Evolutionary conservation across 2,888 invertebrate species (phyloP), one percentile per base, ranked within the genome.

Genomic region (Dicycla oo): DNA sequence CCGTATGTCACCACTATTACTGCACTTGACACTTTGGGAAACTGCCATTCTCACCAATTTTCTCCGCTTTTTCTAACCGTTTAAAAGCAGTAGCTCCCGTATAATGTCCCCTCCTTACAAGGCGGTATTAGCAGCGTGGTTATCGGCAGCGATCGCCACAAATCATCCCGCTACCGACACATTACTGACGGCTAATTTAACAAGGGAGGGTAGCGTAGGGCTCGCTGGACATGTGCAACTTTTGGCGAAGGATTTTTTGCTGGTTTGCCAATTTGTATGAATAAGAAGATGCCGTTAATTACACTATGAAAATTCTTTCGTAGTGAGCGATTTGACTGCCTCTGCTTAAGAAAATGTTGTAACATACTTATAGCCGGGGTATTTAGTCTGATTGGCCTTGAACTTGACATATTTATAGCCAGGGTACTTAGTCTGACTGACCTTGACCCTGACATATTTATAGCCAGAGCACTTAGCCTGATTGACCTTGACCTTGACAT

Each of bases 171-270:
- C 86, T 85, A 78, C 83, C 79, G 81, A 78, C 85, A 69, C 87
- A 84, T 89, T 90, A 91, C 88, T 88, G 87, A 84, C 88, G 91
- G 87, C 90, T 92, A 92, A 92, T 92, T 92, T 90, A 88, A 85
- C 89, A 75, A 72, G 76, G 72, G 76, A 66, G 56, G 75, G 66
- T 67, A 64, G 56, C 56, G 54, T 63, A 13, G 75, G 80, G 78
- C 65, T 53, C 53, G 15, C 34, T 69, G 60, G 56, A 75, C 70
- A 58, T 65, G 51, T 51, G 56, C 82, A 73, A 74, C 49, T 69
- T 64, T 76, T 67, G 23, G 13, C 13, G 10, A 10, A 20, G 13
- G 23, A 26, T 53, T 43, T 26, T 8, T 3, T 30, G 7, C 26
- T 11, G 13, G 8, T 45, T 45, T 30, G 26, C 15, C n/a, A n/a